A percentile compares a stretch with the other conserved stretches of the same genome.
Conservation (phyloP, 2,888 invertebrate species). For the Rhorus exstirpatorius region DNA sequence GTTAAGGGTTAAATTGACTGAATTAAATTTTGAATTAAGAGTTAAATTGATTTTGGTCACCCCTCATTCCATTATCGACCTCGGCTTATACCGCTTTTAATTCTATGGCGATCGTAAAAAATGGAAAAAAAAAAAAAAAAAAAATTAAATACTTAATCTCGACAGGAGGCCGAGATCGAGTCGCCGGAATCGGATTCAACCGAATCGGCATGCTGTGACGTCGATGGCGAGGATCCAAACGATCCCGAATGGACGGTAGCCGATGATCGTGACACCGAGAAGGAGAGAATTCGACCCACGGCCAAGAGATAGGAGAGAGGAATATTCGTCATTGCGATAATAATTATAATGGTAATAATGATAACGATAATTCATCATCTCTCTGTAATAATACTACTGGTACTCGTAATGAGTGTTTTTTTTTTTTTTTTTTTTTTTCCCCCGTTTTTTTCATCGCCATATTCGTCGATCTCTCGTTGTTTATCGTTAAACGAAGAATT, state of each 20-base stretch:
- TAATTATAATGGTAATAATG: conserved; percentile 58
- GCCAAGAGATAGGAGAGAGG: conserved; percentile 85
- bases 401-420: conserved; percentile 59
- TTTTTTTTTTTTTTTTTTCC: too few species aligned
- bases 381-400: conserved; percentile 61
- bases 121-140: background rate
- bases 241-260: conserved; percentile 93
- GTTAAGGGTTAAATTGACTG: too few species aligned
- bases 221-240: conserved; percentile 91
- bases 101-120: too few species aligned
- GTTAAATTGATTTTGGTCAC: too few species aligned
- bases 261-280: conserved; percentile 85
- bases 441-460: conserved; percentile 54
- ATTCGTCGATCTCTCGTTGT: conserved; percentile 54
- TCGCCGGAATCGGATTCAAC: conserved; percentile 86
- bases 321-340: conserved; percentile 67
- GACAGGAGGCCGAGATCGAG: conserved; percentile 86
- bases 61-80: too few species aligned
- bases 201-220: conserved; percentile 89
- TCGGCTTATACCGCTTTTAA: too few species aligned
- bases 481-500: conserved; percentile 36
- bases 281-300: conserved; percentile 85
- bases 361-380: conserved; percentile 64
- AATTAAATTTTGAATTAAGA: too few species aligned
- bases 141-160: background rate